These are phyloP conservation scores for Neotoxoptera formosana DNA, from an alignment of 1,140 invertebrate species.

Conservation along the genomic window DNA sequence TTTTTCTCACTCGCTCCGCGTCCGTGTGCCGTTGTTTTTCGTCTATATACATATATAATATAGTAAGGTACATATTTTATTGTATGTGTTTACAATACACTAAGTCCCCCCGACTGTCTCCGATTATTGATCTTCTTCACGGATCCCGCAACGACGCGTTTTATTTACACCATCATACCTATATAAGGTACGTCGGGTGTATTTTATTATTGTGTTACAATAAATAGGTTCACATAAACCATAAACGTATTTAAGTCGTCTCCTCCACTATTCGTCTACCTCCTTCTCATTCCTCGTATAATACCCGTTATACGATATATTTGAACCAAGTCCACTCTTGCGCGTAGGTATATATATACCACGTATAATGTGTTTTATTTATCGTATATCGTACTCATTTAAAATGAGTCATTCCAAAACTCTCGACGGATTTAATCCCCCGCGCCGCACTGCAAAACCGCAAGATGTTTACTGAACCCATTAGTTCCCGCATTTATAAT, in stretches of 20 bases:
- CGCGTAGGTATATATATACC: background rate
- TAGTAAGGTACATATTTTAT: background rate
- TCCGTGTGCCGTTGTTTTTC: background rate
- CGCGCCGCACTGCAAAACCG: background rate
- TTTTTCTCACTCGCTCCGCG: background rate
- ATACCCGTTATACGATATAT: background rate
- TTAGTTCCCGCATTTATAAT: background rate
- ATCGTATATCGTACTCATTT: background rate
- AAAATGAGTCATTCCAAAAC: slow-evolving; percentile 4
- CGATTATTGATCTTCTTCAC: slow-evolving; percentile 4
- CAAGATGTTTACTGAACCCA: background rate
- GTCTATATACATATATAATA: background rate
- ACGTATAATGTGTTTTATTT: background rate
- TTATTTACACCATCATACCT: background rate
- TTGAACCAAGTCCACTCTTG: background rate
- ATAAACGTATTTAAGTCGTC: background rate
- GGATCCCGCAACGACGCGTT: background rate
- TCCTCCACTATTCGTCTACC: background rate
- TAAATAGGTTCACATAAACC: background rate
- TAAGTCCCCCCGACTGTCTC: background rate
- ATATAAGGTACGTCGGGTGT: background rate
- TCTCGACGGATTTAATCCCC: background rate
- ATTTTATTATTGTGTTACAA: background rate
- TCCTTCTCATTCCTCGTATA: background rate
- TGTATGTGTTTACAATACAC: background rate